Evolutionary conservation across 2,888 invertebrate genomes (phyloP), one percentile per base, ranked within the genome.

Genomic region (Drosophila greeni): DNA sequence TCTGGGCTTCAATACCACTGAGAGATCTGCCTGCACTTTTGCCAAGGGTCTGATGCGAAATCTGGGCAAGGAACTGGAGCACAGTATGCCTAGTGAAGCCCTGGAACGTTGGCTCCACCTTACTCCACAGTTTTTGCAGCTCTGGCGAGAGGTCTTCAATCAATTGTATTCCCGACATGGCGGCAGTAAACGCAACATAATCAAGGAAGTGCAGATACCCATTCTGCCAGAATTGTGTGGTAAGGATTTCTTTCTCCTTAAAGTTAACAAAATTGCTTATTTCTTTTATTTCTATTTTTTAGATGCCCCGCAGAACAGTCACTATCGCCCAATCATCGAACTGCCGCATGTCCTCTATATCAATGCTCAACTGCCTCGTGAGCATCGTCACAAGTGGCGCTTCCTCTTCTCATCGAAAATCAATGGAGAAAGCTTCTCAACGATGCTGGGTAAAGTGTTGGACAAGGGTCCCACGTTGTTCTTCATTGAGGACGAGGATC

Each of bases 341-440:
- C 90, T 95, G 55, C 92, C 94, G 2, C 94, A 95, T 87, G 92
- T 95, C 54, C 91, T 95, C 61, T 95, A 94, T 90, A 90, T 97
- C 34, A 96, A 95, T 90, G 92, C 92, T 39, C 92, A 94, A 84
- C 89, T 97, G 55, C 96, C 96, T 0, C 91, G 91, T 66, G 92
- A 94, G 69, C 91, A 93, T 71, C 93, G 94, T 82, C 89, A 92
- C 73, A 93, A 94, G 86, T 97, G 97, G 97, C 90, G 96, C 77
- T 94, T 96, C 84, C 90, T 97, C 4, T 97, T 95, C 90, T 95
- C 95, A 8, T 95, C 95, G 16, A 93, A 94, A 85, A 93, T 94
- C 56, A 95, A 97, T 86, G 97, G 97, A 0, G 96, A 97, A 89
- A 96, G 96, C 56, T 97, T 95, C 89, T 94, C 95, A 4, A 95